Percentiles rank a stretch among this genome's conserved stretches.
These are phyloP conservation scores for Enoplosus armatus DNA, from an alignment of 2,797 vertebrate species.

Conservation along the genomic window DNA sequence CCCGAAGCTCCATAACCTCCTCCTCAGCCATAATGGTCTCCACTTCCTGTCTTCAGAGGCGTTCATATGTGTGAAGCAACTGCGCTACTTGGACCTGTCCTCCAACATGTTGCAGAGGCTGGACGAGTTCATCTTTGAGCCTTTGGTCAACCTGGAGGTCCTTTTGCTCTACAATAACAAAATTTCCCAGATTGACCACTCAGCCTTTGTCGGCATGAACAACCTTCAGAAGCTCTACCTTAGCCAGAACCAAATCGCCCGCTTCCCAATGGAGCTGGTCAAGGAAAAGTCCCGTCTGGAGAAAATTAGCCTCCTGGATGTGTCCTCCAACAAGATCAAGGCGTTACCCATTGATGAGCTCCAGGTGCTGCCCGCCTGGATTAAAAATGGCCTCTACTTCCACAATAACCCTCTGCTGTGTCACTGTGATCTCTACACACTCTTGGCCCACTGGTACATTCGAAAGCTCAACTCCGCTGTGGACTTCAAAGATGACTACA, in stretches of 20 bases:
- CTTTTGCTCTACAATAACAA: constrained; percentile 95
- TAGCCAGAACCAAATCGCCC: constrained; percentile 93
- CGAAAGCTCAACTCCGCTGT: constrained; percentile 91
- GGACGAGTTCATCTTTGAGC: constrained; percentile 94
- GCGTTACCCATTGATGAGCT: constrained; percentile 87
- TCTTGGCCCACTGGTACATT: constrained; percentile 91
- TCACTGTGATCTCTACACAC: constrained; percentile 91
- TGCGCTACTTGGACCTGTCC: constrained; percentile 95
- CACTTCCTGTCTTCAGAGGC: constrained; percentile 94
- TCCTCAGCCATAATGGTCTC: constrained; percentile 94
- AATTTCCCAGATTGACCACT: constrained; percentile 90
- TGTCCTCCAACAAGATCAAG: constrained; percentile 94
- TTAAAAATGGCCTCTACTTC: constrained; percentile 95
- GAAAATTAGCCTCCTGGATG: constrained; percentile 91
- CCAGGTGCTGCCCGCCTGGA: constrained; percentile 90
- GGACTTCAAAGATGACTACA: constrained; percentile 93
- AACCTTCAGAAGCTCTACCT: constrained; percentile 95
- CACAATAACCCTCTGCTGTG: constrained; percentile 93
- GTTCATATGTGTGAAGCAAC: constrained; percentile 88
- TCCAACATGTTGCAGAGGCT: constrained; percentile 90
- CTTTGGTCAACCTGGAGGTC: constrained; percentile 90
- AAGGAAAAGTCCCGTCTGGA: constrained; percentile 89
- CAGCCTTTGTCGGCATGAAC: constrained; percentile 89
- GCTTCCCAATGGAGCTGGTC: constrained; percentile 93
- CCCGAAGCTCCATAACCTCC: constrained; percentile 90